phyloP scores from a whole-genome alignment of 2,797 vertebrate genomes.

The Erithacus rubecula region DNA sequence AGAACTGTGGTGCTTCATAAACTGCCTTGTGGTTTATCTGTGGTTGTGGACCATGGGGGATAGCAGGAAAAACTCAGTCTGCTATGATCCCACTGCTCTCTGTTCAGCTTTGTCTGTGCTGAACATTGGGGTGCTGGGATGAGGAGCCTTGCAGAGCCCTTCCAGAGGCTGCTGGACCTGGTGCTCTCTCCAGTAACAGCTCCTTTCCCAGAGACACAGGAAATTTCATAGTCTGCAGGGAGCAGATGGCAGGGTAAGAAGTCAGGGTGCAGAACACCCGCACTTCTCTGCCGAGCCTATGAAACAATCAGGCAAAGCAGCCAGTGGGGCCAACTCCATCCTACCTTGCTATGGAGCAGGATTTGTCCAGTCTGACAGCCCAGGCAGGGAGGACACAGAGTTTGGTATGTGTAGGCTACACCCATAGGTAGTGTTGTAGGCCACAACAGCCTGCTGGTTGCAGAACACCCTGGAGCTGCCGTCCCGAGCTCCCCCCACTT shows the following conservation, averaged over 20 bases:
- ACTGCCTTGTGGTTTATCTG: background rate
- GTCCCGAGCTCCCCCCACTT: background rate
- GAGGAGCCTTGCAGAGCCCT: background rate
- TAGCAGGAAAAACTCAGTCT: background rate
- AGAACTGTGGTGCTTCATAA: background rate
- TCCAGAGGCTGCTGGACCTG: background rate
- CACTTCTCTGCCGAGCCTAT: background rate
- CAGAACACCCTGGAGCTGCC: background rate
- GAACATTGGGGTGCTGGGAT: background rate
- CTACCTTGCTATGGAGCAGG: fast-evolving
- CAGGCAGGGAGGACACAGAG: background rate
- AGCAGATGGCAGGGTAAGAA: background rate
- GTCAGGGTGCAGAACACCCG: background rate
- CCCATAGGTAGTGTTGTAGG: background rate
- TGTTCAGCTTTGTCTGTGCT: background rate
- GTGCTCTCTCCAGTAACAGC: background rate
- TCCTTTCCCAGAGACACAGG: background rate
- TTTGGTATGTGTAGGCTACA: background rate
- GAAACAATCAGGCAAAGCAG: background rate
- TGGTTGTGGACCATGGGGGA: background rate
- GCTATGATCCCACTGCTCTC: background rate
- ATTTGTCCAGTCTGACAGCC: background rate
- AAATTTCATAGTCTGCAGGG: background rate
- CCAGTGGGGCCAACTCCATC: background rate
- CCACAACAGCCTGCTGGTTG: background rate